These are phyloP conservation scores for Trissoscelio sp. DNA, from an alignment of 2,888 invertebrate genomes.

Conservation along the genomic window DNA sequence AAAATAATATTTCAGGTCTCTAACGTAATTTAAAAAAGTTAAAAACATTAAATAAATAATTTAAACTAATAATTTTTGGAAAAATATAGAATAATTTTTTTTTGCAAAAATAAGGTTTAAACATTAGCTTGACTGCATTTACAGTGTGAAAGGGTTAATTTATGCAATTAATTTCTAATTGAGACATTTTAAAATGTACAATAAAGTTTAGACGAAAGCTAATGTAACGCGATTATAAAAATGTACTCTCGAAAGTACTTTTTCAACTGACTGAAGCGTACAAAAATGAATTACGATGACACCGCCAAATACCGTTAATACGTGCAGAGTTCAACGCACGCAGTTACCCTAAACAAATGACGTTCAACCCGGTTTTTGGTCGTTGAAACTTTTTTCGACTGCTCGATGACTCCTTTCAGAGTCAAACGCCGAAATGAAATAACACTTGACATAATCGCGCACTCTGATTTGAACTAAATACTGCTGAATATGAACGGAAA, in stretches of 20 bases:
- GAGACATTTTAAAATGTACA: no score
- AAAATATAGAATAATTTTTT: no score
- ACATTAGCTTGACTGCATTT: no score
- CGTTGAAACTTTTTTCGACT: slow-evolving; percentile 1
- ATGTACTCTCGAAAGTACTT: background rate
- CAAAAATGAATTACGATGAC: slow-evolving; percentile 24
- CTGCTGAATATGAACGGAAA: slow-evolving; percentile 13
- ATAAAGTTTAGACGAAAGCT: no score
- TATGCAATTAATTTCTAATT: no score
- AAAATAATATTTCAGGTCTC: no score
- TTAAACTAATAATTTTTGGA: no score
- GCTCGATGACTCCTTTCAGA: slow-evolving; percentile 29
- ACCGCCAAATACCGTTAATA: slow-evolving; percentile 13
- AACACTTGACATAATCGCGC: slow-evolving; percentile 47
- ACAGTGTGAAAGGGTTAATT: no score
- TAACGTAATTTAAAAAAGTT: no score
- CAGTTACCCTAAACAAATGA: slow-evolving; percentile 18
- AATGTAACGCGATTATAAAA: slow-evolving; percentile 9
- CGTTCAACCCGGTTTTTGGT: background rate
- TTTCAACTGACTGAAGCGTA: background rate
- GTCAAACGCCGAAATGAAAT: slow-evolving; percentile 31
- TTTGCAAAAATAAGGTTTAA: no score
- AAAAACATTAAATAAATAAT: no score
- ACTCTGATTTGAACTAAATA: slow-evolving; percentile 34
- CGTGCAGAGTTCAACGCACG: background rate